Evolutionary conservation across 1,140 invertebrate genomes (phyloP), one percentile per base, ranked within the genome.

Genomic region (Neotoxoptera formosana): DNA sequence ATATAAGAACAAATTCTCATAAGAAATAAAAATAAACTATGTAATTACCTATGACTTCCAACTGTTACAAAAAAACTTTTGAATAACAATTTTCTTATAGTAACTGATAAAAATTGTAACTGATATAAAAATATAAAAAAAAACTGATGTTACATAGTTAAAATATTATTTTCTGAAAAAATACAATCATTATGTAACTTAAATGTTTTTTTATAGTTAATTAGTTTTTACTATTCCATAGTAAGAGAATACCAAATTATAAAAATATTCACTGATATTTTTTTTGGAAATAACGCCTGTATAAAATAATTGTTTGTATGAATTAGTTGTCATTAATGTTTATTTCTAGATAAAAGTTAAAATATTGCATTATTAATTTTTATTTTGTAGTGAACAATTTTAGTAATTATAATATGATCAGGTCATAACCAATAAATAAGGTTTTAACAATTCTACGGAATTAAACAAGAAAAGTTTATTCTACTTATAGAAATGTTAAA

Each of bases 401-500:
- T 2, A 83, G 36, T 53, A 23, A 53, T 88, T 53, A 34, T 51
- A 89, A 88, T 51, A 53, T 51, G 30, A 88, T 53, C 21, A 34
- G 25, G 21, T 1, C 17, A 25, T 53, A 51, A 14, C 51, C 48
- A 7, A 89, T 67, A 67, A 90, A 45, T 67, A 67, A 90, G 56
- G 56, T 67, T 90, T 45, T 45, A 90, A 47, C 7, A 67, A 47
- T 90, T 25, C 41, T 67, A 60, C 3, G 25, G 41, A 67, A 90
- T 90, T 90, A 67, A 60, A 90, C 53, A 89, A 89, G 14, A 45
- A 67, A 90, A 90, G 56, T 67, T 90, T 67, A 45, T 67, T 90
- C 7, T 67, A 90, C 36, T 67, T 90, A 67, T 67, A 21, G 23
- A 90, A 90, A 60, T 41, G 89, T 45, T 45, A 90, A 90, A 90